Evolutionary conservation across 2,113 vertebrate genomes (phyloP).

Genomic region (Haemorhous mexicanus): DNA sequence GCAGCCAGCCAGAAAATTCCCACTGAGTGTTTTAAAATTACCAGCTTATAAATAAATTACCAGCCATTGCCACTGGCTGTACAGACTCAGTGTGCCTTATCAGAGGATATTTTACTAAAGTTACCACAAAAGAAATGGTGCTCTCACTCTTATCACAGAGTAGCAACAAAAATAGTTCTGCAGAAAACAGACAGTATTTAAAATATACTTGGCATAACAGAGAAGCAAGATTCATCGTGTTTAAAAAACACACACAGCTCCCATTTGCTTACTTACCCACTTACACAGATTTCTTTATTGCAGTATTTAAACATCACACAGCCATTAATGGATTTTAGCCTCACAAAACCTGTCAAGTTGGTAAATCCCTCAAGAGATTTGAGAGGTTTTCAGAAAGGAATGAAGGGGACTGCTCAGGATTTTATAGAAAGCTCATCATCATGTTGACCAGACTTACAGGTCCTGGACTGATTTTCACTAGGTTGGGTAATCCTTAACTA

Average conservation of each 20-base stretch:
- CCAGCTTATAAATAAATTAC: constrained; percentile 30
- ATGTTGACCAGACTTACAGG: background rate
- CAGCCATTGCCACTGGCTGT: fast-evolving
- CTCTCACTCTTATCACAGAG: background rate
- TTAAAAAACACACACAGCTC: background rate
- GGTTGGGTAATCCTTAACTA: background rate
- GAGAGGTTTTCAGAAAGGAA: background rate
- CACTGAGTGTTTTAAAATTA: constrained; percentile 30
- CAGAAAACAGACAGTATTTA: background rate
- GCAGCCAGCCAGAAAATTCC: background rate
- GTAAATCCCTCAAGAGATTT: background rate
- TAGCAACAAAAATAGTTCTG: background rate
- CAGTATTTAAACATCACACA: background rate
- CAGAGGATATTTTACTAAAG: background rate
- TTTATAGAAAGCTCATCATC: background rate
- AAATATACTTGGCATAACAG: background rate
- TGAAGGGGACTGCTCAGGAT: background rate
- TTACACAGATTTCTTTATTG: background rate
- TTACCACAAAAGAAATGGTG: background rate
- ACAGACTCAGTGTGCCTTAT: background rate
- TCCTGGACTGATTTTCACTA: background rate
- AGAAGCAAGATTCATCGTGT: background rate
- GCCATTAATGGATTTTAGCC: background rate
- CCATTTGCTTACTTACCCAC: background rate
- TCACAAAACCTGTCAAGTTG: background rate